Conservation (phyloP, 2,888 invertebrate genomes). For the Alsophila aescularia region DNA sequence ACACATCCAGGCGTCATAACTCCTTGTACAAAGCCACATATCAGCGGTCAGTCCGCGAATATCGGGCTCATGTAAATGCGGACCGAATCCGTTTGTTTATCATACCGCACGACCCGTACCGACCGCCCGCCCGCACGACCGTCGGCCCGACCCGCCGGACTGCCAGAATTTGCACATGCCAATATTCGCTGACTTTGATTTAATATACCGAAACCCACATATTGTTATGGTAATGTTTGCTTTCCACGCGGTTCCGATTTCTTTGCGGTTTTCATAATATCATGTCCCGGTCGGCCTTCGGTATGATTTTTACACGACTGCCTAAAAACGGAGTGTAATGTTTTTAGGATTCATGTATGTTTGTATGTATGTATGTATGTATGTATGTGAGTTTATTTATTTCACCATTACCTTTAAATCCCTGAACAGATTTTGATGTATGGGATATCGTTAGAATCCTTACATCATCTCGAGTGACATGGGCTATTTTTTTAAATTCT, state of each 20-base stretch:
- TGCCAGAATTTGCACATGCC: constrained; percentile 34
- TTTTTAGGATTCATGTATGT: too few relatives aligned
- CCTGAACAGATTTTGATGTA: too few relatives aligned
- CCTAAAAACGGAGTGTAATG: too few relatives aligned
- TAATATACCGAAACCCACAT: constrained; percentile 35
- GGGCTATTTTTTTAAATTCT: too few relatives aligned
- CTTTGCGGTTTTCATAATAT: constrained; percentile 15
- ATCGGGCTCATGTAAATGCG: constrained; percentile 22
- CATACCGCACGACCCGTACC: constrained; percentile 15
- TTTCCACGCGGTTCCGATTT: constrained; percentile 18
- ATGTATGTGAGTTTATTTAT: too few relatives aligned
- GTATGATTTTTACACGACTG: too few relatives aligned
- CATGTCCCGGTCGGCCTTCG: not conserved
- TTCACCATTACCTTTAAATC: too few relatives aligned
- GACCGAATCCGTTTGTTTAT: constrained; percentile 31
- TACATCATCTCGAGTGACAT: too few relatives aligned
- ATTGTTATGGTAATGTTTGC: constrained; percentile 32
- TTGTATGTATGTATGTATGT: too few relatives aligned
- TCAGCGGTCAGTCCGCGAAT: constrained; percentile 17
- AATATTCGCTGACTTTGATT: constrained; percentile 41
- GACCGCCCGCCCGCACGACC: not conserved
- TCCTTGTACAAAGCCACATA: constrained; percentile 19
- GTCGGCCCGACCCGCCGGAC: not conserved
- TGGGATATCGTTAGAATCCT: too few relatives aligned
- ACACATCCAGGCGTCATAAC: constrained; percentile 14